Conservation (phyloP, 1,140 invertebrate species). For the Atta texana region DNA sequence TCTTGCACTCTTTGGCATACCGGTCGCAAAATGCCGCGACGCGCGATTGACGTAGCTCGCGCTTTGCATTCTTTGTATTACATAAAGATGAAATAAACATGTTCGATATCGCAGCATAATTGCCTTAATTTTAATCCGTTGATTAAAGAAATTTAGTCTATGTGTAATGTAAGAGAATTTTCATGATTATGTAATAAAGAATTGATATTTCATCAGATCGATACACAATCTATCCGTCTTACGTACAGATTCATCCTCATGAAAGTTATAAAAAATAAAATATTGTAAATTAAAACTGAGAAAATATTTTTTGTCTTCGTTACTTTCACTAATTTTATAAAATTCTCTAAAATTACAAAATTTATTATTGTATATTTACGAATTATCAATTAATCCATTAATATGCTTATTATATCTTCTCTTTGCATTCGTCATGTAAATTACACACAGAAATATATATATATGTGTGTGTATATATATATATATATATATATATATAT, state of each 20-base stretch:
- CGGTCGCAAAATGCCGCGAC: background rate
- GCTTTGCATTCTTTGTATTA: conserved; percentile 26
- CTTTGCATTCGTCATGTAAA: background rate
- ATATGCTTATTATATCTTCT: background rate
- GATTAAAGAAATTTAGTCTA: conserved; percentile 19
- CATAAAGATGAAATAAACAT: background rate
- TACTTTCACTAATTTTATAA: background rate
- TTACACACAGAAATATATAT: background rate
- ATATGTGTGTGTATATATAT: too few species aligned
- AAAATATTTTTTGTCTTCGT: background rate
- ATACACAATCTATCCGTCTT: background rate
- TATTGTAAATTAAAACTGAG: background rate
- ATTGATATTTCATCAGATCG: conserved; percentile 15
- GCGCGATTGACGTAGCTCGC: background rate
- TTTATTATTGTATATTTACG: background rate
- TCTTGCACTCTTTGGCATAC: conserved; percentile 23
- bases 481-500: background rate
- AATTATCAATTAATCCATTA: conserved; percentile 4
- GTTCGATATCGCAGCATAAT: background rate
- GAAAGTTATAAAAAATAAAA: conserved; percentile 7
- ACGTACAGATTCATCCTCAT: background rate
- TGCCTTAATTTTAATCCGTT: background rate
- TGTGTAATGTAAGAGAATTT: background rate
- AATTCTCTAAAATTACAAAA: background rate
- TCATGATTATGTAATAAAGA: background rate